These are phyloP conservation scores for Cydia amplana DNA, from an alignment of 1,140 invertebrate species.

Conservation along the genomic window DNA sequence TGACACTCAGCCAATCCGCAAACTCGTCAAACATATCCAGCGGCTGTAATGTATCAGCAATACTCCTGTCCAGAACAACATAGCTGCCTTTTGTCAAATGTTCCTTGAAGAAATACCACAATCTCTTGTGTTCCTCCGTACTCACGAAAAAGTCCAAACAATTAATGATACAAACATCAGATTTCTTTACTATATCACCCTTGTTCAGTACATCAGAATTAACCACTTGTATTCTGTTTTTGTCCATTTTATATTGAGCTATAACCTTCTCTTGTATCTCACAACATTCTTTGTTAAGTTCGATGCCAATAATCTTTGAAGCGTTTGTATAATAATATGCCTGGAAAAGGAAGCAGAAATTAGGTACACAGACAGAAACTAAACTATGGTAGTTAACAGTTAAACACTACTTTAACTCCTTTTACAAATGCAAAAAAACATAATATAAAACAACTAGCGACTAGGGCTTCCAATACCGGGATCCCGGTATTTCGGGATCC, in stretches of 20 bases:
- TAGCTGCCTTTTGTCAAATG: conserved; percentile 80
- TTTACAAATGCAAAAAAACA: too few species aligned
- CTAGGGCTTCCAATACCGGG: too few species aligned
- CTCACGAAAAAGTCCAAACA: conserved; percentile 84
- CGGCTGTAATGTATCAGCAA: conserved; percentile 77
- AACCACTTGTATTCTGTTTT: conserved; percentile 80
- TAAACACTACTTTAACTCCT: too few species aligned
- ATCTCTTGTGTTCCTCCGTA: conserved; percentile 78
- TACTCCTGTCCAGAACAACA: conserved; percentile 80
- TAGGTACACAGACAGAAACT: background rate
- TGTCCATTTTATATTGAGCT: conserved; percentile 79
- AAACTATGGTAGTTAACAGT: too few species aligned
- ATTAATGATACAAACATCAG: conserved; percentile 84
- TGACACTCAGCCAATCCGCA: conserved; percentile 78
- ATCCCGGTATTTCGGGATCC: too few species aligned
- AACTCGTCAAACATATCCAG: conserved; percentile 79
- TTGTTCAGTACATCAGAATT: conserved; percentile 81
- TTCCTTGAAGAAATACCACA: conserved; percentile 82
- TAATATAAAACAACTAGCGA: too few species aligned
- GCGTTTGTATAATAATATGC: conserved; percentile 83
- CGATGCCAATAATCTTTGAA: conserved; percentile 83
- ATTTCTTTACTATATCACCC: conserved; percentile 77
- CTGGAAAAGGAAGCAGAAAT: conserved; percentile 57
- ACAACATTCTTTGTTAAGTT: conserved; percentile 86
- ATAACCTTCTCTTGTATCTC: conserved; percentile 82